A percentile compares a stretch with the other conserved stretches of the same genome.
phyloP scores from a whole-genome alignment of 2,797 vertebrate species.

The Iguana delicatissima region DNA sequence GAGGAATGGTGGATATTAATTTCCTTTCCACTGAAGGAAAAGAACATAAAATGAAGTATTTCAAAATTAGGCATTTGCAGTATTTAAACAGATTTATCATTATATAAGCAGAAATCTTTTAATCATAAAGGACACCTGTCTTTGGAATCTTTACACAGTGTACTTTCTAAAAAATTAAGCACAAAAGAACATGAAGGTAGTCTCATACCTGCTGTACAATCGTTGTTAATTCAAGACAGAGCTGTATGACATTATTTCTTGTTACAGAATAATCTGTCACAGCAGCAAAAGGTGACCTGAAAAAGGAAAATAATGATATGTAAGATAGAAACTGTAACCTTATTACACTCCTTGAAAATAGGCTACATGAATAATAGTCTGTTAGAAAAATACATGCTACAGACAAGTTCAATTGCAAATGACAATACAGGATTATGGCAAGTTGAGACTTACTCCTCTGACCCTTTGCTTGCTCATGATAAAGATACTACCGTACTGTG shows the following conservation, averaged over 20 bases:
- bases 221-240: constrained; percentile 97
- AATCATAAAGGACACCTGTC: background rate
- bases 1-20: background rate
- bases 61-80: constrained; percentile 2
- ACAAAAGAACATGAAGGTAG: background rate
- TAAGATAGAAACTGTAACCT: constrained; percentile 12
- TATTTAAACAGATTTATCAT: background rate
- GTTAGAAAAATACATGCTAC: background rate
- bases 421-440: background rate
- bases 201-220: constrained; percentile 96
- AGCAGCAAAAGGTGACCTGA: constrained; percentile 97
- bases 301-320: constrained; percentile 70
- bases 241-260: constrained; percentile 98
- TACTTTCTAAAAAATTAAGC: background rate
- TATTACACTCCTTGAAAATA: background rate
- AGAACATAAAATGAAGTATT: background rate
- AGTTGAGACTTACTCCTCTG: background rate
- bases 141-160: constrained; percentile 11
- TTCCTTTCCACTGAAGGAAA: constrained; percentile 8
- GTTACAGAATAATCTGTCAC: constrained; percentile 98
- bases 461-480: background rate
- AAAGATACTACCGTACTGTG: background rate
- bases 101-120: background rate
- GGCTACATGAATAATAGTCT: background rate
- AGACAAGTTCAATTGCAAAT: background rate